phyloP scores from a whole-genome alignment of 2,113 vertebrate genomes.

The Megaceryle maxima region DNA sequence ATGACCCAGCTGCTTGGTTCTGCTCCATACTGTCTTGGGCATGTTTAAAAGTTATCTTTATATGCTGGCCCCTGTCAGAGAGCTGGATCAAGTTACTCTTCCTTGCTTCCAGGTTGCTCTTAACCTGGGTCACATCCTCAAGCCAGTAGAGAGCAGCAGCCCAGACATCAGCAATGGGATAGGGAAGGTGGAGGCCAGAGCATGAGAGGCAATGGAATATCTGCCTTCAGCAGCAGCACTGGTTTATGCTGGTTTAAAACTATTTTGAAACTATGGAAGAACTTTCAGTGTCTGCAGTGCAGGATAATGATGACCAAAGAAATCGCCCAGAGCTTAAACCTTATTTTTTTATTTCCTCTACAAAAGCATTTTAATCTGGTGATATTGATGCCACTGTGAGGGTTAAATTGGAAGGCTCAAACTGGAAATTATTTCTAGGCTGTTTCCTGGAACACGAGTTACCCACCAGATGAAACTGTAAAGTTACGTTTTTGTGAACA shows the following conservation, averaged over 20 bases:
- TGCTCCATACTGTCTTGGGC: neutral
- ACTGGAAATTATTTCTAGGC: neutral
- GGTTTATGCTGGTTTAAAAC: neutral
- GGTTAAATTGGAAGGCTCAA: neutral
- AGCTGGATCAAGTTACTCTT: neutral
- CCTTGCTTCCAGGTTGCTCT: neutral
- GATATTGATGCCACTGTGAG: neutral
- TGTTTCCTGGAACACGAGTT: neutral
- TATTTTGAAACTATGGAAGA: neutral
- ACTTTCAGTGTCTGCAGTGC: neutral
- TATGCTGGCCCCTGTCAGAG: neutral
- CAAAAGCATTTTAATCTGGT: neutral
- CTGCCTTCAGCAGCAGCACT: neutral
- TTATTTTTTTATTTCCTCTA: neutral
- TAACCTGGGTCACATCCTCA: neutral
- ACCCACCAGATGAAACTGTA: neutral
- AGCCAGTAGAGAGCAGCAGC: neutral
- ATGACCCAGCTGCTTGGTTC: neutral
- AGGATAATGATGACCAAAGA: neutral
- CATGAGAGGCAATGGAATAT: neutral
- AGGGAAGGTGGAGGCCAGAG: neutral
- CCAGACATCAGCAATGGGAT: neutral
- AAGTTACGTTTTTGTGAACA: neutral
- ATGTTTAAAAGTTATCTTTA: neutral
- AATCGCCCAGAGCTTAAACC: neutral